A percentile compares a stretch with the other conserved stretches of the same genome.
These are phyloP conservation scores for Bradypodion pumilum DNA, from an alignment of 2,797 vertebrate species.

Conservation along the genomic window DNA sequence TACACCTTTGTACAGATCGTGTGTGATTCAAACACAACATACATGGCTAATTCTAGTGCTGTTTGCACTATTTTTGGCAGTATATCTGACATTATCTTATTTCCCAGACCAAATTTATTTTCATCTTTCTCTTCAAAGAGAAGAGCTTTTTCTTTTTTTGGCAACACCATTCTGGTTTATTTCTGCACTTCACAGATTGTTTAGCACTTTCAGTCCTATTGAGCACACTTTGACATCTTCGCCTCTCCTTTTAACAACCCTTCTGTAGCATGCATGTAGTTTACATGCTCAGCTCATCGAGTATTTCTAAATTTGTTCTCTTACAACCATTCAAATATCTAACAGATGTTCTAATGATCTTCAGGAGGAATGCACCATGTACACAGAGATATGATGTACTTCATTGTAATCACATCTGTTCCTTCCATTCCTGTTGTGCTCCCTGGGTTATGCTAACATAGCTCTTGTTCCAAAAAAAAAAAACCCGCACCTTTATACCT, in stretches of 20 bases:
- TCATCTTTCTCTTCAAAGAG: not conserved
- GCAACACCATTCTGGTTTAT: not conserved
- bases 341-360: constrained; percentile 64
- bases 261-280: constrained; percentile 51
- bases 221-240: constrained; percentile 39
- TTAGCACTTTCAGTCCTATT: constrained; percentile 33
- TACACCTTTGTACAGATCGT: not conserved
- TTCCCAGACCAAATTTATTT: not conserved
- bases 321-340: constrained; percentile 56
- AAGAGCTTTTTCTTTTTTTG: constrained; percentile 48
- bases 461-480: constrained; percentile 56
- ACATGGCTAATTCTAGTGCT: not conserved
- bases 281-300: constrained; percentile 48
- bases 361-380: constrained; percentile 43
- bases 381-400: constrained; percentile 50
- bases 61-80: too few relatives aligned
- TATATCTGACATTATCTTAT: not conserved
- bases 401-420: constrained; percentile 56
- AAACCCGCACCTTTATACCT: constrained; percentile 51
- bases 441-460: constrained; percentile 60
- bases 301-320: constrained; percentile 65
- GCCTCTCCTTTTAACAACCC: constrained; percentile 43
- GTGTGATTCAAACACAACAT: not conserved
- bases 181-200: constrained; percentile 31
- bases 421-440: constrained; percentile 63